Base-by-base conservation (phyloP, 1,140 invertebrate genomes). In the Rhyacophila brunnea region DNA sequence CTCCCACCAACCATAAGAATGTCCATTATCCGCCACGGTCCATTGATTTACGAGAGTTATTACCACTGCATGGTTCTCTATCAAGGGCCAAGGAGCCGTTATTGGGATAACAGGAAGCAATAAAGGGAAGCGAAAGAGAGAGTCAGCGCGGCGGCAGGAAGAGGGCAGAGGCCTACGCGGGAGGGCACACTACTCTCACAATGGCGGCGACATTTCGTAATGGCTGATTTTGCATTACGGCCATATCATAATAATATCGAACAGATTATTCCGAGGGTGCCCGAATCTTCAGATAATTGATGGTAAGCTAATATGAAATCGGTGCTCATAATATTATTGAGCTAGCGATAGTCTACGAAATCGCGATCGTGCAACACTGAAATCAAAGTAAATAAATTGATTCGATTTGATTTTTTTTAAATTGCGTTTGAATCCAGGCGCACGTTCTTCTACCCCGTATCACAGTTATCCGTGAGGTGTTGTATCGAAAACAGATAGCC, bases 21-120 rank as follows among this genome's bases (percentile, higher is more conserved):
- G 73, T 75, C 65, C 62, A 63, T 79, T 79, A 79, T 77, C 73
- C 74, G 68, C 66, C 70, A 79, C 75, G 77, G 73, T 70, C 71
- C 77, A 79, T 79, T 79, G 74, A 70, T 50, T 64, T 62, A 67
- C 52, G 70, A 72, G 73, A 68, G 68, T 64, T 67, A 65, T 65
- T 65, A 62, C 63, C 52, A 53, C 47, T 60, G 62, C 62, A 64
- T 40, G 62, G 57, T 45, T 64, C 61, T 59, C 62, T 55, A 60
- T 61, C 63, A 62, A 68, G 58, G 60, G 55, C 42, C 53, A 45
- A 65, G 67, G 65, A 59, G 64, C 68, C 54, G 66, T 51, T 67
- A 68, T 70, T 66, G 71, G 73, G 67, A 68, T 68, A 67, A 67
- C 74, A 77, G 76, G 74, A 78, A 78, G 74, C 72, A 77, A 78